phyloP scores from a whole-genome alignment of 2,888 invertebrate species.

The Hipparchia semele region DNA sequence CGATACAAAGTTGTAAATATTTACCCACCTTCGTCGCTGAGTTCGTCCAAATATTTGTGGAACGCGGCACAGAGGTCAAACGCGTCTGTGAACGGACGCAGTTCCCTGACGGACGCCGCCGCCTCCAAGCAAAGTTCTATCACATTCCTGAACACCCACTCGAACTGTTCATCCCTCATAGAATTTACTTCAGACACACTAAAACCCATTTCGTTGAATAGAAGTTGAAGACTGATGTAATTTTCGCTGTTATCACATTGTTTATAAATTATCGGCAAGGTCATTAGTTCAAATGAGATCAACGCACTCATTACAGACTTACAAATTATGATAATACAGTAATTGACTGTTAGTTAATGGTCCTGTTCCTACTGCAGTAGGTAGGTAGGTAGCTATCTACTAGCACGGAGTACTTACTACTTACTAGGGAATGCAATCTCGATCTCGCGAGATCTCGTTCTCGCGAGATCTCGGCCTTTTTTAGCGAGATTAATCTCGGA shows the following conservation, averaged over 20 bases:
- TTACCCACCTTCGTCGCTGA: conserved; percentile 75
- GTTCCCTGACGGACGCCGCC: conserved; percentile 70
- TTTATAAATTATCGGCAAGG: conserved; percentile 34
- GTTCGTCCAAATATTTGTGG: conserved; percentile 79
- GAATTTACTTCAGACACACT: conserved; percentile 80
- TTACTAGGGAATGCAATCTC: too few species aligned
- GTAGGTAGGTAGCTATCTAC: background rate
- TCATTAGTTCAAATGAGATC: conserved; percentile 42
- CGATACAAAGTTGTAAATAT: conserved; percentile 37
- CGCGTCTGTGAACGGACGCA: conserved; percentile 78
- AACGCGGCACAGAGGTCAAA: conserved; percentile 78
- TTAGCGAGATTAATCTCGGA: too few species aligned
- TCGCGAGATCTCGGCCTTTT: too few species aligned
- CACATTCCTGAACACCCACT: conserved; percentile 84
- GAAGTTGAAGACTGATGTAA: background rate
- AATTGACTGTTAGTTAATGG: background rate
- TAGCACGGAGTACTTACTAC: too few species aligned
- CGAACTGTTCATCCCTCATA: conserved; percentile 78
- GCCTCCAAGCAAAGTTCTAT: conserved; percentile 84
- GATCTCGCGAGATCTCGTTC: too few species aligned
- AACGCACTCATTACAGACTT: conserved; percentile 12
- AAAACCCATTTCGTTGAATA: conserved; percentile 9
- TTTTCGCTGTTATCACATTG: conserved; percentile 1
- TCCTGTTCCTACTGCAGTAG: too few species aligned
- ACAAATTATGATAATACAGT: background rate